Evolutionary conservation across 2,888 invertebrate species (phyloP), one percentile per base, ranked within the genome.

Genomic region (Celastrina argiolus): DNA sequence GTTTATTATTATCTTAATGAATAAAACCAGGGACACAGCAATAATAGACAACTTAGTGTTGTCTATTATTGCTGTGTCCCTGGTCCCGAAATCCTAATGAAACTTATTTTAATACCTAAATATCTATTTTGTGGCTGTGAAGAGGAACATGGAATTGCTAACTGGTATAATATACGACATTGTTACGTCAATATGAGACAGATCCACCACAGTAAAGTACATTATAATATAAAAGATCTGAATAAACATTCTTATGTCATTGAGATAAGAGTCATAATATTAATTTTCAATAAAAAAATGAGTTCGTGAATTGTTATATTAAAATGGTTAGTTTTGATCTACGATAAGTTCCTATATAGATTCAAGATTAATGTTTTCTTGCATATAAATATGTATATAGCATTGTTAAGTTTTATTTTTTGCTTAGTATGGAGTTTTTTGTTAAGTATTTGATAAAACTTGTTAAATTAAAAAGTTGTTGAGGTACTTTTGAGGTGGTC

Each of bases 281-380:
- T 34, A 36, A 6, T 41, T 63, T 36, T 10, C 18, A 2, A 56
- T 63, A 16, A 28, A 18, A 34, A 51, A 31, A 34, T 26, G 26
- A 12, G 18, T 59, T 41, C 26, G 42, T 56, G 56, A 61, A 64
- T 64, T 66, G 39, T 86, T 87, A 85, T 87, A 81, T 85, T 83
- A 82, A 77, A 82, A 84, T 84, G 84, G 85, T 84, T 82, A 79
- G 78, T 82, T 80, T 74, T 72, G 74, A 85, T 76, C 76, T 73
- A 78, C 75, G 88, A 87, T 88, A 87, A 82, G 81, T 85, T 80
- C 78, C 78, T 80, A 78, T 87, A 83, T 87, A 80, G 75, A 74
- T 76, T 69, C 67, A 71, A 81, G 79, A 83, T 86, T 82, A 78
- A 77, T 76, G 75, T 85, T 86, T 88, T 86, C 84, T 83, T 84